These are phyloP conservation scores for Ceratothoa steindachneri DNA, from an alignment of 2,888 invertebrate species.

Conservation along the genomic window DNA sequence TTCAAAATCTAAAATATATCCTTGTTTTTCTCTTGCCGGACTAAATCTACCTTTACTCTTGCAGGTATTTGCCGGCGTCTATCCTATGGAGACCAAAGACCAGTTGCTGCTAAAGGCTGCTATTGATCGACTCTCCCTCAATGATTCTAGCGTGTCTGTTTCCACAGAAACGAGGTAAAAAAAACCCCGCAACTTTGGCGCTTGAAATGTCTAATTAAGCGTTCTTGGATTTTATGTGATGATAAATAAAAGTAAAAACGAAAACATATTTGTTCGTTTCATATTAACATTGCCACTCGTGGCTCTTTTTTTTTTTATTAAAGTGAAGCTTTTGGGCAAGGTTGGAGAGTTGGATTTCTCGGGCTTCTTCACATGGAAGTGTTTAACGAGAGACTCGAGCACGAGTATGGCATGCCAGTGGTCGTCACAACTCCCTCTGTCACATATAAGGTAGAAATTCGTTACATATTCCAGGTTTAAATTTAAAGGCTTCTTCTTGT, in stretches of 20 bases:
- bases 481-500: too few relatives aligned
- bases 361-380: slow-evolving; percentile 84
- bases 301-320: not conserved
- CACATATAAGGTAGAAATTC: slow-evolving; percentile 62
- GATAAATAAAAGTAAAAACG: too few relatives aligned
- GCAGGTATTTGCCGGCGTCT: slow-evolving; percentile 74
- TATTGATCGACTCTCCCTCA: slow-evolving; percentile 84
- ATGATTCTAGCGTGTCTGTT: slow-evolving; percentile 87
- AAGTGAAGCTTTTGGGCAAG: slow-evolving; percentile 80
- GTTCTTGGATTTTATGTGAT: too few relatives aligned
- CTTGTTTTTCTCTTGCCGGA: too few relatives aligned
- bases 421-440: slow-evolving; percentile 81
- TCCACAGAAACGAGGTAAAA: slow-evolving; percentile 72
- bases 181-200: too few relatives aligned
- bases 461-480: too few relatives aligned
- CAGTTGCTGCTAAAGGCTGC: slow-evolving; percentile 69
- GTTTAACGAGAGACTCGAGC: slow-evolving; percentile 76
- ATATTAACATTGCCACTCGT: too few relatives aligned
- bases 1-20: too few relatives aligned
- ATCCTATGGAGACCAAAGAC: slow-evolving; percentile 85
- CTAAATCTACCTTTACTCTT: too few relatives aligned
- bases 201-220: too few relatives aligned
- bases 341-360: slow-evolving; percentile 82
- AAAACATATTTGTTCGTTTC: too few relatives aligned
- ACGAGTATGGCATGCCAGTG: slow-evolving; percentile 76